Percentiles rank a stretch among this genome's conserved stretches.
These are phyloP conservation scores for Papilio protenor DNA, from an alignment of 2,888 invertebrate species.

Conservation along the genomic window DNA sequence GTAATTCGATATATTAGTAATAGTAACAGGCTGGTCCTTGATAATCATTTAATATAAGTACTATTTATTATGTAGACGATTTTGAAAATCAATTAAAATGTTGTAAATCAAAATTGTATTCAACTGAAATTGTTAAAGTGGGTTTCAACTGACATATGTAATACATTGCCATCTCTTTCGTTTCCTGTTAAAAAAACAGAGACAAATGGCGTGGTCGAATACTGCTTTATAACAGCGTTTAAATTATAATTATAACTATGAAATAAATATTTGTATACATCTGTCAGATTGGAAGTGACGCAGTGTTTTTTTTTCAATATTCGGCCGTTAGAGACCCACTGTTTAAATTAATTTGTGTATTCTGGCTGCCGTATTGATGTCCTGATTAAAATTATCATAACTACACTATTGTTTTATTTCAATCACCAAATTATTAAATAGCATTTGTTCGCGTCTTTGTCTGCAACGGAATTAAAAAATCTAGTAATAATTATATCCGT, in stretches of 20 bases:
- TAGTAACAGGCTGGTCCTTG: constrained; percentile 77
- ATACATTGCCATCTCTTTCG: background rate
- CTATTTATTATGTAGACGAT: constrained; percentile 51
- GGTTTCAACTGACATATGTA: background rate
- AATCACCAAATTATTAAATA: background rate
- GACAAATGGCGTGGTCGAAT: too few relatives aligned
- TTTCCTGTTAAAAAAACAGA: too few relatives aligned
- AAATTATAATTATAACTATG: too few relatives aligned
- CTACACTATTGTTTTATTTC: constrained; percentile 55
- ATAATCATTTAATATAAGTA: constrained; percentile 52
- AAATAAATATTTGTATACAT: too few relatives aligned
- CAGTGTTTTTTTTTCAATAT: too few relatives aligned
- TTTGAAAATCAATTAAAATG: constrained; percentile 53
- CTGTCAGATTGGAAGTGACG: too few relatives aligned
- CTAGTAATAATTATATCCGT: too few relatives aligned
- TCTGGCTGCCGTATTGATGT: constrained; percentile 81
- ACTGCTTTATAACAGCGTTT: too few relatives aligned
- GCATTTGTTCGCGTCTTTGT: background rate
- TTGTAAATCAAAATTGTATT: constrained; percentile 67
- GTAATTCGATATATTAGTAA: background rate
- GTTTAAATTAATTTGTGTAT: constrained; percentile 79
- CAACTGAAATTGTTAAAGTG: constrained; percentile 66
- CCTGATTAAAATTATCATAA: constrained; percentile 81
- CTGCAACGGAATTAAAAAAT: too few relatives aligned
- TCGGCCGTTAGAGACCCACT: background rate